Conservation (phyloP, 2,113 vertebrate species). For the Leuciscus idus region DNA sequence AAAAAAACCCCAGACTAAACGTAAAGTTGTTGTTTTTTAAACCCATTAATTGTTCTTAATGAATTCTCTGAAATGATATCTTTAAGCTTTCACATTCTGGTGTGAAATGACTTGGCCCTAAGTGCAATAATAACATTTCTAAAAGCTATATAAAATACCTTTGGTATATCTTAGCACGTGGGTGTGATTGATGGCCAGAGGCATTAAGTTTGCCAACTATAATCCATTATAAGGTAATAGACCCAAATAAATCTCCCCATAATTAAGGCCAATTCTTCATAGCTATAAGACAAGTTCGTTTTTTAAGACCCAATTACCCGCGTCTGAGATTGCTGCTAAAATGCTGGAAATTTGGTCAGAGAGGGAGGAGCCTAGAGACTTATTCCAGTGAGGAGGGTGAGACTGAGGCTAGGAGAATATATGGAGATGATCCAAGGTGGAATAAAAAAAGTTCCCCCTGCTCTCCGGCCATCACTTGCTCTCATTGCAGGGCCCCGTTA, state of each 20-base stretch:
- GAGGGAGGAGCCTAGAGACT: slow-evolving; percentile 57
- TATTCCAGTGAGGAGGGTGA: slow-evolving; percentile 48
- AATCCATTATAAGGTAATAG: slow-evolving; percentile 80
- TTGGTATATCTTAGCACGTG: background rate
- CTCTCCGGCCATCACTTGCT: slow-evolving; percentile 57
- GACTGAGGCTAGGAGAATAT: slow-evolving; percentile 49
- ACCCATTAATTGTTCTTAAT: slow-evolving; percentile 38
- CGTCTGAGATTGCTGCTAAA: slow-evolving; percentile 65
- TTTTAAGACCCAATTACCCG: slow-evolving; percentile 83
- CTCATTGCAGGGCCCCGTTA: slow-evolving; percentile 55
- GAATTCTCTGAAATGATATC: slow-evolving; percentile 42
- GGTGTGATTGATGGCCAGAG: slow-evolving; percentile 74
- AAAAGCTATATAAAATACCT: slow-evolving; percentile 42
- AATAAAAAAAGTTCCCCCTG: slow-evolving; percentile 59
- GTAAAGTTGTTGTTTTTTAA: background rate
- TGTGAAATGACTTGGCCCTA: slow-evolving; percentile 42
- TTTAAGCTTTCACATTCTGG: slow-evolving; percentile 36
- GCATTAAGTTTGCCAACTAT: slow-evolving; percentile 78
- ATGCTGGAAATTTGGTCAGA: slow-evolving; percentile 56
- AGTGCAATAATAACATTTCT: slow-evolving; percentile 47
- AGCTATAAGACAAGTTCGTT: slow-evolving; percentile 75
- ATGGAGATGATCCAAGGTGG: slow-evolving; percentile 73
- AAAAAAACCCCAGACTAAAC: background rate
- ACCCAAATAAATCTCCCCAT: slow-evolving; percentile 78
- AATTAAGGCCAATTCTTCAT: slow-evolving; percentile 83